Evolutionary conservation across 2,113 vertebrate genomes (phyloP).

Genomic region (Syngnathus typhle): DNA sequence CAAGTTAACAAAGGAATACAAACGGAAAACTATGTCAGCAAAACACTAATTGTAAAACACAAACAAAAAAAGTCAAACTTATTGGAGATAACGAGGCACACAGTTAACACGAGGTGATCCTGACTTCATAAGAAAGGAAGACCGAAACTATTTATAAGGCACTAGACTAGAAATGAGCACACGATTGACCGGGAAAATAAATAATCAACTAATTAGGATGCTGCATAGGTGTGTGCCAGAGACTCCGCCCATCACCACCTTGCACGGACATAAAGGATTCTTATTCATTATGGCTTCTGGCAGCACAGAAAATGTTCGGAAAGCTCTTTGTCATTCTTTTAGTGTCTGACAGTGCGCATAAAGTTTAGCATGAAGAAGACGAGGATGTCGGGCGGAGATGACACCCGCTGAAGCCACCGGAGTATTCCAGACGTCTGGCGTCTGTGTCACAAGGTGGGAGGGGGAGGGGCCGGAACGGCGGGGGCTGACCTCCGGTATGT

Average conservation of each 20-base stretch:
- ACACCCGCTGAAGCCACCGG: conserved; percentile 64
- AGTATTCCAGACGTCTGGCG: conserved; percentile 70
- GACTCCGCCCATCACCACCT: neutral
- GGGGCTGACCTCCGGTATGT: conserved; percentile 68
- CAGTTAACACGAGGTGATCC: too few relatives aligned
- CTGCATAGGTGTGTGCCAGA: too few relatives aligned
- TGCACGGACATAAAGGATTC: conserved; percentile 56
- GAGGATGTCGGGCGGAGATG: conserved; percentile 40
- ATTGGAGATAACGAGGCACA: too few relatives aligned
- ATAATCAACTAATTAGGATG: too few relatives aligned
- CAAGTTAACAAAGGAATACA: too few relatives aligned
- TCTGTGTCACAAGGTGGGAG: conserved; percentile 68
- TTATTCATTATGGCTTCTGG: conserved; percentile 68
- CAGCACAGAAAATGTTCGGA: conserved; percentile 58
- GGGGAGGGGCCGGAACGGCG: conserved; percentile 42
- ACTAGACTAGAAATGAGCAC: too few relatives aligned
- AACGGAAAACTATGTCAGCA: too few relatives aligned
- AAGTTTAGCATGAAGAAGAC: conserved; percentile 64
- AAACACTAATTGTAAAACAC: too few relatives aligned
- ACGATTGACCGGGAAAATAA: too few relatives aligned
- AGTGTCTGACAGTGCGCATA: conserved; percentile 68
- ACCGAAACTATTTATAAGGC: too few relatives aligned
- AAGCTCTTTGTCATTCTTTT: conserved; percentile 70
- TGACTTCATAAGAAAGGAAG: too few relatives aligned
- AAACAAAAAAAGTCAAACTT: too few relatives aligned